Evolutionary conservation across 2,797 vertebrate species (phyloP).

Genomic region (Sardinella longiceps): DNA sequence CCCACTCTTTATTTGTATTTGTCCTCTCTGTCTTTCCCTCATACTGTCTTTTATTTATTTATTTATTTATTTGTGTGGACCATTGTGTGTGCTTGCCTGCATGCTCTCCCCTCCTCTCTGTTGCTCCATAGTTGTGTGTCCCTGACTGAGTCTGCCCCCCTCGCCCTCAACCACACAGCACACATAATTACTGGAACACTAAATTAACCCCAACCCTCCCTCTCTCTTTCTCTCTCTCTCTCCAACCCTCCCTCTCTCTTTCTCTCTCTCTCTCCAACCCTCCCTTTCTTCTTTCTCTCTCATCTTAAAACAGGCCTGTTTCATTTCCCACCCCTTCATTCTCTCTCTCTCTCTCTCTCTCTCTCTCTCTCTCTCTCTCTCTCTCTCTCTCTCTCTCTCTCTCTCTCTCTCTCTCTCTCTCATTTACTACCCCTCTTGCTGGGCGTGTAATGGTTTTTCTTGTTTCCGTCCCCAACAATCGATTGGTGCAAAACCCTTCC

Average conservation of each 20-base stretch:
- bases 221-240: no score
- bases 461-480: slow-evolving; percentile 34
- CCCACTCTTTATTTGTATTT: no score
- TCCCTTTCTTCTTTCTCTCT: not conserved
- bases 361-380: not conserved
- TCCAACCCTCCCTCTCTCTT: not conserved
- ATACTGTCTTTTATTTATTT: no score
- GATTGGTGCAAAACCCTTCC: slow-evolving; percentile 39
- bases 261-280: not conserved
- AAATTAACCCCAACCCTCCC: slow-evolving; percentile 41
- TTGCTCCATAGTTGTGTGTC: slow-evolving; percentile 25
- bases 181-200: slow-evolving; percentile 52
- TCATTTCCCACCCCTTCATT: slow-evolving; percentile 35
- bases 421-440: slow-evolving; percentile 32
- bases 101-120: not conserved
- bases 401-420: slow-evolving; percentile 24
- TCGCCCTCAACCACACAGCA: slow-evolving; percentile 34
- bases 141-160: not conserved
- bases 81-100: not conserved
- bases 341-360: not conserved
- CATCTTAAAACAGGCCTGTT: slow-evolving; percentile 31
- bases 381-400: not conserved
- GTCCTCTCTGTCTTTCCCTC: no score
- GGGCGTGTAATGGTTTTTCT: slow-evolving; percentile 35
- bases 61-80: not conserved